phyloP scores from a whole-genome alignment of 2,888 invertebrate species.

The Pristionchus fissidentatus region DNA sequence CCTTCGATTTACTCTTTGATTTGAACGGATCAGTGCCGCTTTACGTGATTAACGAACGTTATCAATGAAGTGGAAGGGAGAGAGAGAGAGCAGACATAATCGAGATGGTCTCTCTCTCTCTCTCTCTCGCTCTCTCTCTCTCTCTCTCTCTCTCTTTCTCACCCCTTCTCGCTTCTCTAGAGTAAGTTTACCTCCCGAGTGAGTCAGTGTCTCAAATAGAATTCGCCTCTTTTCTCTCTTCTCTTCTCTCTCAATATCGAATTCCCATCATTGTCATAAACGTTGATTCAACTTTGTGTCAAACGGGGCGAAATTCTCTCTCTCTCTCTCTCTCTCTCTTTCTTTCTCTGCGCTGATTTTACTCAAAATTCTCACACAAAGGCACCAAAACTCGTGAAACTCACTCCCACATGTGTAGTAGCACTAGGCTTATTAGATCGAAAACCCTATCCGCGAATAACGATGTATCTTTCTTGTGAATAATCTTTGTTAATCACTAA shows the following conservation, averaged over 20 bases:
- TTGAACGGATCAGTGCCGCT: neutral
- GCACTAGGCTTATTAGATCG: too few species aligned
- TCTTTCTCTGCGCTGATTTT: too few species aligned
- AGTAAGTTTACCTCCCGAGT: constrained; percentile 25
- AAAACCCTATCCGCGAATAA: too few species aligned
- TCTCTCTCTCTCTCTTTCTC: constrained; percentile 1
- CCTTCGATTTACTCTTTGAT: constrained; percentile 17
- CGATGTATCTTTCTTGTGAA: too few species aligned
- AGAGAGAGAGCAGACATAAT: neutral
- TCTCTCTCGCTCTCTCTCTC: constrained; percentile 17
- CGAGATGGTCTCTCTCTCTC: neutral
- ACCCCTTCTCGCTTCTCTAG: neutral
- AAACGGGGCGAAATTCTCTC: neutral
- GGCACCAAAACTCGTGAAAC: too few species aligned
- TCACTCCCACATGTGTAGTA: neutral
- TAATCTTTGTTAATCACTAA: too few species aligned
- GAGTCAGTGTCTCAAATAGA: constrained; percentile 40
- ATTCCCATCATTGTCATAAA: constrained; percentile 42
- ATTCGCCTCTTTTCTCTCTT: constrained; percentile 1
- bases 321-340: neutral
- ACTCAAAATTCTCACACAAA: neutral
- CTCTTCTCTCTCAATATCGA: constrained; percentile 26
- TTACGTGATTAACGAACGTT: constrained; percentile 31
- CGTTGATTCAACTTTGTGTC: constrained; percentile 1
- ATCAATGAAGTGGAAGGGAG: neutral